Percentiles rank a stretch among this genome's conserved stretches.
phyloP scores from a whole-genome alignment of 2,113 vertebrate species.

The Ailuropoda melanoleuca region DNA sequence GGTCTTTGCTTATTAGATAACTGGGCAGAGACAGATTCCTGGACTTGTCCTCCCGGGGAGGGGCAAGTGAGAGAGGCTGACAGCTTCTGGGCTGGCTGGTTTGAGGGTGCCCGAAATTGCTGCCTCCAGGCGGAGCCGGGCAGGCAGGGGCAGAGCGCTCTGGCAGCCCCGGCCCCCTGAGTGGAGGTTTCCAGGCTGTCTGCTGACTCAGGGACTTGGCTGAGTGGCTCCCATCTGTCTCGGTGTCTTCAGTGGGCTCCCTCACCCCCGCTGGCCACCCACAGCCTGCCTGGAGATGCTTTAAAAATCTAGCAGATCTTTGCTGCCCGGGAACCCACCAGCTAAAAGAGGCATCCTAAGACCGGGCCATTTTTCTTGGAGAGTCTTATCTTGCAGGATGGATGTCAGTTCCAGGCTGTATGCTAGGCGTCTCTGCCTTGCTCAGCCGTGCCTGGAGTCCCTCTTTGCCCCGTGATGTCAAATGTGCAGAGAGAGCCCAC shows the following conservation, averaged over 20 bases:
- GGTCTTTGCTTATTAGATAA: not conserved
- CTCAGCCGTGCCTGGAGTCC: not conserved
- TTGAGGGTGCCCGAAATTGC: not conserved
- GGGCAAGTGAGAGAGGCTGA: not conserved
- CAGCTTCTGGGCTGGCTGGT: not conserved
- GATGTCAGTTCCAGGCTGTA: not conserved
- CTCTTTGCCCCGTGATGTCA: not conserved
- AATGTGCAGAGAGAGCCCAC: not conserved
- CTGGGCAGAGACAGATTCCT: not conserved
- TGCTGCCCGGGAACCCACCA: not conserved
- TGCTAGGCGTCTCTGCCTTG: not conserved
- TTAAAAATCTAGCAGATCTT: not conserved
- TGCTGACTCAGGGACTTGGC: slow-evolving; percentile 47
- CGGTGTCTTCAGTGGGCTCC: not conserved
- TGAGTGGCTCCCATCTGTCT: slow-evolving; percentile 11
- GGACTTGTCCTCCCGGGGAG: not conserved
- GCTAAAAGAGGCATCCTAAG: not conserved
- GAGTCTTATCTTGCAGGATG: not conserved
- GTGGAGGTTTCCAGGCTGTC: not conserved
- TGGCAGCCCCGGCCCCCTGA: not conserved
- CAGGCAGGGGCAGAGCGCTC: not conserved
- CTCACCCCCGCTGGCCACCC: not conserved
- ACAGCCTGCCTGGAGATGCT: not conserved
- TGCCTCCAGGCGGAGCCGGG: not conserved
- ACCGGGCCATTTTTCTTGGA: not conserved